A percentile compares a stretch with the other conserved stretches of the same genome.
phyloP scores from a whole-genome alignment of 2,888 invertebrate genomes.

The Rosalia funebris region DNA sequence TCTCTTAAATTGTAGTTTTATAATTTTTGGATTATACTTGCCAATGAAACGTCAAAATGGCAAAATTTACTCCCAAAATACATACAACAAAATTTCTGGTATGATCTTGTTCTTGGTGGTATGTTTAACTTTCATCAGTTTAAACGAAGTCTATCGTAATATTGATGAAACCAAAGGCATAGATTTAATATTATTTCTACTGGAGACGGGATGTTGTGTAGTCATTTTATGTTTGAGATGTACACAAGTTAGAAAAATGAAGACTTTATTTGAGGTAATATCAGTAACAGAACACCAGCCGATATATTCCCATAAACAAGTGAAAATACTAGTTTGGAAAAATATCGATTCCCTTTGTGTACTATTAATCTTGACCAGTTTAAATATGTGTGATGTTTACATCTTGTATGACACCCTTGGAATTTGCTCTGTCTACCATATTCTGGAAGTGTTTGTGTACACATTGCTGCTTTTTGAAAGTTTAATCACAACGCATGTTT shows the following conservation, averaged over 20 bases:
- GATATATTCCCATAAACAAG: constrained; percentile 5
- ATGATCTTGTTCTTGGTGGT: constrained; percentile 19
- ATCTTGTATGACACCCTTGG: background rate
- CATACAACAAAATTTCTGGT: constrained; percentile 17
- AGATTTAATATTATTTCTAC: too few species aligned
- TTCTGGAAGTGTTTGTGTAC: constrained; percentile 25
- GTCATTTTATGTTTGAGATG: constrained; percentile 16
- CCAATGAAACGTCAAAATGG: constrained; percentile 5
- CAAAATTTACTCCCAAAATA: constrained; percentile 6
- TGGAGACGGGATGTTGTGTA: constrained; percentile 12
- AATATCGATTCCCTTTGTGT: background rate
- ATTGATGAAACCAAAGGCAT: too few species aligned
- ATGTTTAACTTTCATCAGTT: constrained; percentile 7
- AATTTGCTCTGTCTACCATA: constrained; percentile 9
- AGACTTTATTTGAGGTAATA: background rate
- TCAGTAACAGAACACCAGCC: background rate
- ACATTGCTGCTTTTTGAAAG: constrained; percentile 18
- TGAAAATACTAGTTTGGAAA: background rate
- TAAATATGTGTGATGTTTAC: constrained; percentile 10
- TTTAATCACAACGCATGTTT: constrained; percentile 6
- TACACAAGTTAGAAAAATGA: constrained; percentile 20
- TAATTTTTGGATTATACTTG: constrained; percentile 26
- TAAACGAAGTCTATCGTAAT: constrained; percentile 9
- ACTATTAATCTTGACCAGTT: background rate
- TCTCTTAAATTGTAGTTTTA: constrained; percentile 6